Base-by-base conservation (phyloP, 2,888 invertebrate species). In the Lottia gigantea region DNA sequence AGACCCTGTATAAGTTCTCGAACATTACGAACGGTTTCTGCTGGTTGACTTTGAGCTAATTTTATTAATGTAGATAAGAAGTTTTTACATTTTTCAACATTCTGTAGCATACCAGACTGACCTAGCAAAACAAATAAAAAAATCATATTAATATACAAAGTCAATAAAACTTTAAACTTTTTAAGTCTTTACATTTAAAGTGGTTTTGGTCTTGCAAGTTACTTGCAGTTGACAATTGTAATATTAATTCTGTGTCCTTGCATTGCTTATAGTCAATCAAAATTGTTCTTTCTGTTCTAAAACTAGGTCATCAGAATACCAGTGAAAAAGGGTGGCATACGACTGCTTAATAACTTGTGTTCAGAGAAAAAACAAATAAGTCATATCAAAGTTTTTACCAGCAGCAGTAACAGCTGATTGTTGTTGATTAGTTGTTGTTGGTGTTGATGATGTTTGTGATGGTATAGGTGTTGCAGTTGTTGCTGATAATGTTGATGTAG, bases 11-110 rank as follows among this genome's bases (percentile, higher is more conserved):
- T 98, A 69, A 98, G 92, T 82, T 94, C 95, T 71, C 95, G 92
- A 72, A 97, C 97, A 90, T 95, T 97, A 82, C 92, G 92, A 89
- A 97, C 96, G 68, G 97, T 97, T 66, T 95, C 92, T 88, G 94
- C 94, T 72, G 97, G 96, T 90, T 98, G 97, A 89, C 95, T 94
- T 90, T 95, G 95, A 76, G 97, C 97, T 87, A 98, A 91, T 89
- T 96, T 96, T 88, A 98, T 92, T 80, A 98, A 92, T 89, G 98
- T 98, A 75, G 97, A 95, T 89, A 98, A 92, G 91, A 98, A 98
- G 91, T 97, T 98, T 86, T 97, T 94, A 91, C 98, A 98, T 91
- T 98, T 98, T 91, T 96, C 96, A 92, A 87, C 86, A 80, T 86
- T 86, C 65, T 87, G 87, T 68, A 83, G 68, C 75, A 84, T 84